A percentile compares a stretch with the other conserved stretches of the same genome.
phyloP scores from a whole-genome alignment of 2,113 vertebrate species.

The Triplophysa siluroides region DNA sequence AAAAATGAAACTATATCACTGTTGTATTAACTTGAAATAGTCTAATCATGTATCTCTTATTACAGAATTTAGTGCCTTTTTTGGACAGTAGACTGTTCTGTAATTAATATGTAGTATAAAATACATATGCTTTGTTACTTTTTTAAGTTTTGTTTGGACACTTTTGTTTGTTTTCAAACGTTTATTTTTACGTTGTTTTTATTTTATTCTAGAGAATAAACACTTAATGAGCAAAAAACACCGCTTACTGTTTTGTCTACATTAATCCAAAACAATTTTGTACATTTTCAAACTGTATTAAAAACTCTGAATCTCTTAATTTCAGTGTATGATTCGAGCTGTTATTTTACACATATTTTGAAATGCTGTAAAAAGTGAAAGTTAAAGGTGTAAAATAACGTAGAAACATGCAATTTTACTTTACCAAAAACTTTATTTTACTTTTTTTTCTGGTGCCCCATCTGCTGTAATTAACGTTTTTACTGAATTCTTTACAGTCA shows the following conservation, averaged over 20 bases:
- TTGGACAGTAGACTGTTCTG: constrained; percentile 99
- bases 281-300: too few relatives aligned
- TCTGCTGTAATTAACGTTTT: too few relatives aligned
- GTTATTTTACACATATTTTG: too few relatives aligned
- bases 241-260: background rate
- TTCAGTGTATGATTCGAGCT: too few relatives aligned
- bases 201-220: constrained; percentile 98
- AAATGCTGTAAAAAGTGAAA: too few relatives aligned
- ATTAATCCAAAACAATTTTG: background rate
- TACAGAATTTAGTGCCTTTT: constrained; percentile 99
- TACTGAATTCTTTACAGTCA: too few relatives aligned
- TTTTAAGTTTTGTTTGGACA: constrained; percentile 80
- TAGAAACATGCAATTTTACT: too few relatives aligned
- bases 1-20: constrained; percentile 57
- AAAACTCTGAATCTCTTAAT: too few relatives aligned
- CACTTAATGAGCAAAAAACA: constrained; percentile 62
- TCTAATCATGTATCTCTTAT: constrained; percentile 90
- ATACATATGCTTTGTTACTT: constrained; percentile 96
- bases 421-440: too few relatives aligned
- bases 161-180: constrained; percentile 44
- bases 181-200: constrained; percentile 97
- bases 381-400: too few relatives aligned
- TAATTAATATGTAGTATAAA: constrained; percentile 90
- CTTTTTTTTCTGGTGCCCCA: too few relatives aligned
- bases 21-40: constrained; percentile 76